phyloP scores from a whole-genome alignment of 1,140 invertebrate species.

The Zaprionus davidi region DNA sequence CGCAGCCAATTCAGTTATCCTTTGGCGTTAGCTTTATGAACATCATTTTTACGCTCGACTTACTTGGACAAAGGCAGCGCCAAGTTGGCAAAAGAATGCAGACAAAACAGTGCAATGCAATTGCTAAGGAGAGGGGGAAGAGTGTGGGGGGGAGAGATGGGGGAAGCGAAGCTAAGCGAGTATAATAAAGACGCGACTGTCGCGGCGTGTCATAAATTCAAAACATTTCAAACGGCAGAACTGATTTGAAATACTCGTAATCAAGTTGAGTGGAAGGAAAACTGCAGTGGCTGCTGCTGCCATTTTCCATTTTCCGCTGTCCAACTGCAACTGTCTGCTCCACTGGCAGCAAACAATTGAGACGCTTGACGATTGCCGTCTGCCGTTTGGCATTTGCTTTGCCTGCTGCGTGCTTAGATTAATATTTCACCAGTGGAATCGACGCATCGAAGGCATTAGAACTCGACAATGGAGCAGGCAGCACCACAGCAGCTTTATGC shows the following conservation, averaged over 20 bases:
- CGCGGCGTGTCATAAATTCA: constrained; percentile 70
- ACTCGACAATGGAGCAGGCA: background rate
- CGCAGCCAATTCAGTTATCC: constrained; percentile 50
- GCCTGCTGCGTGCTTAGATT: constrained; percentile 24
- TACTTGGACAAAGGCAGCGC: constrained; percentile 68
- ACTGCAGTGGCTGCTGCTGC: background rate
- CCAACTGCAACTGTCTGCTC: no score
- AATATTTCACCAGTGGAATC: constrained; percentile 15
- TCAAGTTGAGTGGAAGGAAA: constrained; percentile 53
- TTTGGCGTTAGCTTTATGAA: constrained; percentile 64
- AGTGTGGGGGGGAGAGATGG: no score
- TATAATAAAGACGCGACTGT: constrained; percentile 72
- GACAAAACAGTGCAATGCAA: constrained; percentile 3
- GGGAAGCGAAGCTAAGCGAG: background rate
- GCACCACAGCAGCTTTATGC: background rate
- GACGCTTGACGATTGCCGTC: constrained; percentile 38
- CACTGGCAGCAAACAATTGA: constrained; percentile 55
- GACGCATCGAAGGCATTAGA: constrained; percentile 5
- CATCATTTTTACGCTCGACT: constrained; percentile 61
- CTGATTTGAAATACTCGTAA: constrained; percentile 70
- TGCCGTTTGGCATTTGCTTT: constrained; percentile 7
- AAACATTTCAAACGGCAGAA: constrained; percentile 67
- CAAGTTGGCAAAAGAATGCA: constrained; percentile 56
- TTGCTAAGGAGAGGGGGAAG: background rate
- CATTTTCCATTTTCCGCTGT: background rate